Base-by-base conservation (phyloP, 2,888 invertebrate genomes). In the Tenthredo mesomela region DNA sequence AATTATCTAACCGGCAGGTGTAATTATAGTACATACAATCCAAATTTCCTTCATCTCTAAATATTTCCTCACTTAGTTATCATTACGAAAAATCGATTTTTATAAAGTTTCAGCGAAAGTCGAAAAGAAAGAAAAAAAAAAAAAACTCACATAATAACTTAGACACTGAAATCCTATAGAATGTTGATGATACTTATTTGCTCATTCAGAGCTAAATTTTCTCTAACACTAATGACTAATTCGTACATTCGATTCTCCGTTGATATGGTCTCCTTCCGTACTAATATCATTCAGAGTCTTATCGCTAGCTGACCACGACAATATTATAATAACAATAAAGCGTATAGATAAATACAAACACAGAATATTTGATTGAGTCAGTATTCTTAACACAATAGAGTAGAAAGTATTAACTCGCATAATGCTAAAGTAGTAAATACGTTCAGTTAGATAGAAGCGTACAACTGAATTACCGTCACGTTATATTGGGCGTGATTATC, bases 401-500 rank as follows among this genome's bases (percentile, higher is more conserved):
- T 67, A 73, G 9, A 43, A 73, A 73, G 37, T 73, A 73, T 73
- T 43, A 43, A 73, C 21, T 73, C 21, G 43, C 71, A 21, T 73
- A 40, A 73, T n/a, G 43, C 71, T 25, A 73, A 73, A 73, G 40
- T 37, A 33, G 37, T 29, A 18, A 75, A 33, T 40, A 77, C 50
- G 77, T n/a, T 40, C 10, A 61, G 58, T 61, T 80, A 37, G 21
- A 50, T 6, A 58, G 40, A 40, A 73, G 58, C 40, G 58, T 37
- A 33, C 21, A 47, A 29, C 65, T 61, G 29, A 47, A 82, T 82
- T 67, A 58, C 82, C 15, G 67, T 15, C 7, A 65, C 70, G 82
- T 67, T 67, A 82, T 67, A 70, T 67, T 82, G 37, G 37, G 29
- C 67, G 47, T 82, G 47, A 67, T 82, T 70, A 58, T 47, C 82